Percentiles rank a stretch among this genome's conserved stretches.
Evolutionary conservation across 2,113 vertebrate species (phyloP).

Genomic region (Salvelinus fontinalis): DNA sequence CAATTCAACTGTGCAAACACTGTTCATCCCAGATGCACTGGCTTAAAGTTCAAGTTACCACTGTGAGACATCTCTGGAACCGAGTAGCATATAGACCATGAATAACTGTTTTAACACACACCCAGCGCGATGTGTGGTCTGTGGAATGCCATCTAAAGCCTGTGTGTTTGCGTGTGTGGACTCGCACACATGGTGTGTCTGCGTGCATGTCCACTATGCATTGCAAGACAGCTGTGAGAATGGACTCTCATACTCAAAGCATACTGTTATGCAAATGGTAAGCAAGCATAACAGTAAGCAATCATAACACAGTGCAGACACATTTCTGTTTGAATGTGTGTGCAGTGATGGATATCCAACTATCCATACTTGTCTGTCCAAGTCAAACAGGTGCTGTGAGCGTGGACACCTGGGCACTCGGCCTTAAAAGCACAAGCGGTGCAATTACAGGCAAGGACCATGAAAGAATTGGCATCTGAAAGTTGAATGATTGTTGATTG

Average conservation of each 20-base stretch:
- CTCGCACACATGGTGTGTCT: slow-evolving; percentile 12
- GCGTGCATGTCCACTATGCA: not conserved
- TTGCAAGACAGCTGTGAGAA: not conserved
- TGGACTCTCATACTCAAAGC: not conserved
- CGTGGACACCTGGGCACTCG: slow-evolving; percentile 50
- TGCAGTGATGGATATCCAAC: not conserved
- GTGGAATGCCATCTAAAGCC: slow-evolving; percentile 62
- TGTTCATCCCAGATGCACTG: slow-evolving; percentile 25
- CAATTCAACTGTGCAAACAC: slow-evolving; percentile 12
- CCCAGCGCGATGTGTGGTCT: slow-evolving; percentile 76
- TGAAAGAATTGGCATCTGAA: slow-evolving; percentile 3
- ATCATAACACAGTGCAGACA: not conserved
- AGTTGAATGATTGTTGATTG: not conserved
- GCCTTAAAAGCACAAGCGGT: not conserved
- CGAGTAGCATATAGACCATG: slow-evolving; percentile 60
- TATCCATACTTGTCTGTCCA: slow-evolving; percentile 18
- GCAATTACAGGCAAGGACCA: not conserved
- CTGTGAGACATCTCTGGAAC: slow-evolving; percentile 60
- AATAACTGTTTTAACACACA: slow-evolving; percentile 74
- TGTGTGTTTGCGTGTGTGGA: not conserved
- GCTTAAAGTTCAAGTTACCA: slow-evolving; percentile 58
- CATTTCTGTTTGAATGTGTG: slow-evolving; percentile 3
- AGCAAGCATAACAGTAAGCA: not conserved
- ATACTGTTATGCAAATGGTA: slow-evolving; percentile 7
- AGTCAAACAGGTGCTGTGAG: slow-evolving; percentile 56